Evolutionary conservation across 1,140 invertebrate species (phyloP).

Genomic region (Drosophila pandora): DNA sequence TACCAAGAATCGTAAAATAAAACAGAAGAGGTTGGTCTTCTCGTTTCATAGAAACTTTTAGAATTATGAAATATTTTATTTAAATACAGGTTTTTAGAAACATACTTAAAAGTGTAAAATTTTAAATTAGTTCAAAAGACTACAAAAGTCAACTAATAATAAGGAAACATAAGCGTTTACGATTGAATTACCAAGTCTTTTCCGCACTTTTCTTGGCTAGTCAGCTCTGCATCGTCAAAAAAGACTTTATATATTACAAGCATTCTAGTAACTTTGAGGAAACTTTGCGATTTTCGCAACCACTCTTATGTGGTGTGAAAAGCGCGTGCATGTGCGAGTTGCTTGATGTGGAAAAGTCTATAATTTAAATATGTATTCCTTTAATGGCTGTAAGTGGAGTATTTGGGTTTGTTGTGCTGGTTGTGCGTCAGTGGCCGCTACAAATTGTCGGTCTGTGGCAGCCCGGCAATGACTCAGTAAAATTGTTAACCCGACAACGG

Average conservation of each 20-base stretch:
- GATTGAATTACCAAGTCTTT: no score
- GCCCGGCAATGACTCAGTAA: conserved; percentile 36
- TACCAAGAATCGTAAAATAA: neutral
- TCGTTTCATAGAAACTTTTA: neutral
- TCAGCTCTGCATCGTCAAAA: neutral
- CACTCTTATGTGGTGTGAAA: conserved; percentile 37
- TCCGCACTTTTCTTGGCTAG: neutral
- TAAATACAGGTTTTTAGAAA: no score
- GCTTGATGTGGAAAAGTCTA: conserved; percentile 44
- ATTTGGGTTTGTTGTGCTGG: neutral
- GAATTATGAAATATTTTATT: no score
- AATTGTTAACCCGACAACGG: conserved; percentile 17
- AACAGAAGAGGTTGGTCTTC: neutral
- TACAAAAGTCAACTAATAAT: no score
- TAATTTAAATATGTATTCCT: conserved; percentile 59
- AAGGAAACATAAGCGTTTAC: no score
- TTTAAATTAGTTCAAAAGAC: no score
- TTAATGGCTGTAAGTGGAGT: conserved; percentile 50
- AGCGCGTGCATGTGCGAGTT: conserved; percentile 22
- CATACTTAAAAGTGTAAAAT: no score
- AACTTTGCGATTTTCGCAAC: conserved; percentile 40
- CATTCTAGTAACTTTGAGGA: conserved; percentile 25
- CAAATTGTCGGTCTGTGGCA: conserved; percentile 35
- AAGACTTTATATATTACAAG: neutral
- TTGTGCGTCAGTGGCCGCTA: conserved; percentile 23